Base-by-base conservation (phyloP, 2,113 vertebrate genomes). In the Peromyscus leucopus region DNA sequence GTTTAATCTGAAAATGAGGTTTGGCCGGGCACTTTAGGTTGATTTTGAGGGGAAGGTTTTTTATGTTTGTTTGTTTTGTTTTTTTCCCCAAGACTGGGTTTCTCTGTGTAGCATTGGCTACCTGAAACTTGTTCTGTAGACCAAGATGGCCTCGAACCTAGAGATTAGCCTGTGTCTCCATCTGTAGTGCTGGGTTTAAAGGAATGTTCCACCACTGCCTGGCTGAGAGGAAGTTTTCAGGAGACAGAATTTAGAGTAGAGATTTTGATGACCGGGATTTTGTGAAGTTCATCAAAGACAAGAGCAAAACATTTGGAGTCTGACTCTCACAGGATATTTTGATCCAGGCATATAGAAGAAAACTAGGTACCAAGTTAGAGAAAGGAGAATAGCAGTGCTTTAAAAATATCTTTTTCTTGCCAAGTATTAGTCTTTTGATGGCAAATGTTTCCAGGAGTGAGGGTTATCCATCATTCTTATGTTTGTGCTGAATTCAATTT, bases 401-500 rank as follows among this genome's bases (percentile, higher is more conserved):
- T 59, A 76, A 22, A 31, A 59, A 31, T 42, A 63, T 36, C 5
- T 12, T 69, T 80, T 91, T 63, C 4, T 83, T 69, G 12, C 0
- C 48, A 15, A 48, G 19, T 10, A 79, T 92, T 94, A 90, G 65
- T 42, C 97, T 16, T 89, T 39, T 8, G 26, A 75, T 71, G 83
- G n/a, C 51, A 67, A 90, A 83, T 51, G 8, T 85, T 91, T 96
- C 17, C n/a, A 59, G 88, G 19, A 95, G 1, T 72, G 0, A 7
- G 55, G 61, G 2, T 57, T 90, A 94, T 71, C 59, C 16, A 85
- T 90, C 89, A 24, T 65, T 94, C 90, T 87, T 67, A 10, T n/a
- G 48, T 88, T 97, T 97, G 76, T 72, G 79, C 10, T 63, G 82
- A 97, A 92, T 95, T 75, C 90, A 80, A 57, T 94, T 96, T 97